These are phyloP conservation scores for Melanostoma scalare DNA, from an alignment of 2,888 invertebrate genomes.

Conservation along the genomic window DNA sequence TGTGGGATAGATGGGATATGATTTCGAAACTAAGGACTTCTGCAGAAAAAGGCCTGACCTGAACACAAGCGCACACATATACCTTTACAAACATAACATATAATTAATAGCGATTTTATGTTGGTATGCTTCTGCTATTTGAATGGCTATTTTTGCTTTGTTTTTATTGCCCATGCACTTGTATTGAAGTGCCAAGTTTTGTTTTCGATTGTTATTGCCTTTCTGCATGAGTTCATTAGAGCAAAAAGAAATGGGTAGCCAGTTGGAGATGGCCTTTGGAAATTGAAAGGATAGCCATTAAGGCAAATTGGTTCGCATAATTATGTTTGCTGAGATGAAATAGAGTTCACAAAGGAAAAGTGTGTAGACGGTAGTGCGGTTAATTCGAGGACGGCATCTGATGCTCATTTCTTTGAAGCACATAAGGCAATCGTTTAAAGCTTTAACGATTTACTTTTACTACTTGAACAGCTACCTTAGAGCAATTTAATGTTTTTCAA, in stretches of 20 bases:
- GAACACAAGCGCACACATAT: neutral
- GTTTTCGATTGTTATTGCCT: conserved; percentile 61
- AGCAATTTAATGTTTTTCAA: too few relatives aligned
- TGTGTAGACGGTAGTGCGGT: too few relatives aligned
- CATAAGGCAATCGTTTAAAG: too few relatives aligned
- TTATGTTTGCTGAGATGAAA: too few relatives aligned
- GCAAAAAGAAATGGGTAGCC: neutral
- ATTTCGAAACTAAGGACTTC: conserved; percentile 30
- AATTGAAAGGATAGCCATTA: too few relatives aligned
- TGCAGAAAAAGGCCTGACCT: neutral
- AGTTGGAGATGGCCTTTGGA: neutral
- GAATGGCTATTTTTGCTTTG: conserved; percentile 9
- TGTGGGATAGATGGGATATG: conserved; percentile 15
- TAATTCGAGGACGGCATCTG: too few relatives aligned
- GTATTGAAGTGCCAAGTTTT: conserved; percentile 36
- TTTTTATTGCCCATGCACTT: conserved; percentile 53
- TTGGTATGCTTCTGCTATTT: conserved; percentile 16
- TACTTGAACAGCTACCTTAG: too few relatives aligned
- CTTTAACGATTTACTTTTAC: too few relatives aligned
- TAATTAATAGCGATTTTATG: conserved; percentile 42
- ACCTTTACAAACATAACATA: neutral
- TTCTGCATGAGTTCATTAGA: conserved; percentile 45
- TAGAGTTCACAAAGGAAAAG: too few relatives aligned
- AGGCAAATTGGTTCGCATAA: too few relatives aligned
- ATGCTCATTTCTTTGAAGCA: too few relatives aligned